These are phyloP conservation scores for Chaetoderma sp. DNA, from an alignment of 2,888 invertebrate species.

Conservation along the genomic window DNA sequence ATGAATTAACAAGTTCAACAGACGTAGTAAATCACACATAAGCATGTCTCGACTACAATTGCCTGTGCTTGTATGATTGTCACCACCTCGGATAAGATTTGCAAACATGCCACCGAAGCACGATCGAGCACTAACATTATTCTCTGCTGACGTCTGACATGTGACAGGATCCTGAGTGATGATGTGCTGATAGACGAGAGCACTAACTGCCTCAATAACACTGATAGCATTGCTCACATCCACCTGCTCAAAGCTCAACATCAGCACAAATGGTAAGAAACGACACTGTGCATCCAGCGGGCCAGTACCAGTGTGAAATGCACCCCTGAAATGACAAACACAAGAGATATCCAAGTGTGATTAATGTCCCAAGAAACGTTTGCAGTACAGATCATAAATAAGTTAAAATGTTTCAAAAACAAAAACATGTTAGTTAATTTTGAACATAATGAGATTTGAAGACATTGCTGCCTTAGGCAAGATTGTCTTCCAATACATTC, in stretches of 20 bases:
- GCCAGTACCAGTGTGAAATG: conserved; percentile 68
- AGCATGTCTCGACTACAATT: conserved; percentile 62
- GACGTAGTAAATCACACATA: conserved; percentile 63
- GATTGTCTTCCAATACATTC: not conserved
- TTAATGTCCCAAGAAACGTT: not conserved
- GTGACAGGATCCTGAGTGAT: conserved; percentile 59
- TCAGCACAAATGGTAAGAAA: conserved; percentile 77
- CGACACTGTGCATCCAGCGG: conserved; percentile 83
- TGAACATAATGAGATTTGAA: too few relatives aligned
- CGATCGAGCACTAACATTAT: conserved; percentile 71
- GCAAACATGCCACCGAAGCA: conserved; percentile 81
- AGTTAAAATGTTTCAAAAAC: too few relatives aligned
- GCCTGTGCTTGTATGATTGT: conserved; percentile 49
- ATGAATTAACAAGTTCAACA: conserved; percentile 61
- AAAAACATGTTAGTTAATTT: too few relatives aligned
- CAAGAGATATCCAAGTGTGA: too few relatives aligned
- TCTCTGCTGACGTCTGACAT: conserved; percentile 69
- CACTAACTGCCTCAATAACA: conserved; percentile 79
- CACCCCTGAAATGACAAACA: conserved; percentile 68
- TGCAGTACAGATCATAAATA: too few relatives aligned
- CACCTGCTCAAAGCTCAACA: conserved; percentile 77
- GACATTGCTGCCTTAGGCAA: too few relatives aligned
- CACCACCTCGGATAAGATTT: conserved; percentile 78
- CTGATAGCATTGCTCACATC: conserved; percentile 81
- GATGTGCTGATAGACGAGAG: conserved; percentile 63